These are phyloP conservation scores for Boleophthalmus pectinirostris DNA, from an alignment of 2,113 vertebrate species.

Conservation along the genomic window DNA sequence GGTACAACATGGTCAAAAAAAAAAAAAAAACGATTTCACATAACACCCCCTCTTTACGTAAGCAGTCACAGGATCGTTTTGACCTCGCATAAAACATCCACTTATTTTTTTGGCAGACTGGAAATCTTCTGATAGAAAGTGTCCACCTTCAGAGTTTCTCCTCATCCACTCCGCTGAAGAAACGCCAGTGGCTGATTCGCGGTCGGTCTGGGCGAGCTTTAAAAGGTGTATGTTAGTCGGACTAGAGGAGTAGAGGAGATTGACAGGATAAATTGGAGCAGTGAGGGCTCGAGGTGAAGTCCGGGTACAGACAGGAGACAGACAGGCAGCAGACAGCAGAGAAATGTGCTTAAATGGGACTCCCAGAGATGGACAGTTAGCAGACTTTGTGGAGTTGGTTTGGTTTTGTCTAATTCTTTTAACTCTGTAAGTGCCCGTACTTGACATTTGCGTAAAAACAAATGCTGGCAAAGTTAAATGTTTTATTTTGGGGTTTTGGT, in stretches of 20 bases:
- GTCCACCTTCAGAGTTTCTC: neutral
- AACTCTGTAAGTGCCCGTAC: neutral
- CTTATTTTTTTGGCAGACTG: neutral
- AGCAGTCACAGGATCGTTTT: neutral
- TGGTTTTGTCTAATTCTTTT: neutral
- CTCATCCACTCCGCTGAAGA: neutral
- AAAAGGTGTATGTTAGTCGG: constrained; percentile 32
- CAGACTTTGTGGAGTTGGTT: neutral
- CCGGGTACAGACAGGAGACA: constrained; percentile 36
- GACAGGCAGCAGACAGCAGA: constrained; percentile 11
- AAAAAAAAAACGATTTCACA: too few relatives aligned
- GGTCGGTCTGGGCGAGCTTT: constrained; percentile 47
- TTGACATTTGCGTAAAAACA: neutral
- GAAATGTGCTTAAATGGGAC: constrained; percentile 15
- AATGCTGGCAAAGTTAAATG: too few relatives aligned
- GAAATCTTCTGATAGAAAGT: neutral
- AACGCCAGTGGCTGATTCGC: neutral
- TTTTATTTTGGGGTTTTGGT: too few relatives aligned
- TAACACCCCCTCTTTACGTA: neutral
- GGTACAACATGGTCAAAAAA: too few relatives aligned
- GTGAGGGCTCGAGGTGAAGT: constrained; percentile 50
- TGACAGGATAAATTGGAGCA: constrained; percentile 69
- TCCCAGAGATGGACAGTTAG: neutral
- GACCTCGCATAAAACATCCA: neutral
- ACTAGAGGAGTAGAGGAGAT: constrained; percentile 46